Evolutionary conservation across 2,888 invertebrate species (phyloP).

Genomic region (Phaedon cochleariae): DNA sequence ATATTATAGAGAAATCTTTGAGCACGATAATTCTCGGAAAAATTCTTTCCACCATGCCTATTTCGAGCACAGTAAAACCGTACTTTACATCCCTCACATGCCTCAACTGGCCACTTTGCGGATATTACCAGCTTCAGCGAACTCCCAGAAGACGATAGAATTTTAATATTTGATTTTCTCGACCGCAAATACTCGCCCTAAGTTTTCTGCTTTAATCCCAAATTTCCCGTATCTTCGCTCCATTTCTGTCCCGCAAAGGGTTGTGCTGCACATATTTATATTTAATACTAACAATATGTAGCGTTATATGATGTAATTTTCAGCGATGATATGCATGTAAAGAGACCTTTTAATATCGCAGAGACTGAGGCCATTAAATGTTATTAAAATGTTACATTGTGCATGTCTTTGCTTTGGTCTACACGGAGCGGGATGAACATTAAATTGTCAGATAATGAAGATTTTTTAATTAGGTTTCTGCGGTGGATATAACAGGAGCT

Average conservation of each 20-base stretch:
- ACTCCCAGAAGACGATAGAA: conserved; percentile 41
- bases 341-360: conserved; percentile 28
- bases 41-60: background rate
- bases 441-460: background rate
- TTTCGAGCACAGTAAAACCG: background rate
- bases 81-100: background rate
- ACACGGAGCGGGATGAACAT: background rate
- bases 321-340: conserved; percentile 27
- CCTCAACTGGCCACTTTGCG: conserved; percentile 26
- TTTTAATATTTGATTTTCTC: conserved; percentile 46
- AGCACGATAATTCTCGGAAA: background rate
- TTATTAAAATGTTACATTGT: conserved; percentile 26
- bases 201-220: conserved; percentile 25
- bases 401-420: conserved; percentile 8
- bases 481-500: background rate
- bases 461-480: background rate
- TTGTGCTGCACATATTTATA: conserved; percentile 35
- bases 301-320: conserved; percentile 22
- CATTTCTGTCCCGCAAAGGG: conserved; percentile 27
- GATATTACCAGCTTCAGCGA: conserved; percentile 43
- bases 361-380: conserved; percentile 26
- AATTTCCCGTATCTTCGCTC: conserved; percentile 21
- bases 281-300: conserved; percentile 30
- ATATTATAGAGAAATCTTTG: background rate
- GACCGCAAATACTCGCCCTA: conserved; percentile 36